Conservation (phyloP, 2,797 vertebrate genomes). For the Sebastes goodei region DNA sequence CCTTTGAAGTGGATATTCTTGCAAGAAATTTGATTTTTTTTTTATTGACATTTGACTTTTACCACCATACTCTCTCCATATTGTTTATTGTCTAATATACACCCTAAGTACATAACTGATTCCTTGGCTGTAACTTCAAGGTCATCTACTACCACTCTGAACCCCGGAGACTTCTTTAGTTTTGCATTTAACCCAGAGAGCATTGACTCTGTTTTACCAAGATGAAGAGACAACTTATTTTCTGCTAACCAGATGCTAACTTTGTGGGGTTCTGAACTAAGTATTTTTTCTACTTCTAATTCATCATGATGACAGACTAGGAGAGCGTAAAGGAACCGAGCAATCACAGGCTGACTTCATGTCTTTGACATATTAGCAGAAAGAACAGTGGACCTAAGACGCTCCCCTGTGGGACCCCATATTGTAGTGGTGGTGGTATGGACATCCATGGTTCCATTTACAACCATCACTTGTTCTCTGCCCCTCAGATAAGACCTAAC, state of each 20-base stretch:
- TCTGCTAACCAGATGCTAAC: background rate
- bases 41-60: background rate
- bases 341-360: too few relatives aligned
- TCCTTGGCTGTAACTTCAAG: background rate
- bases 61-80: background rate
- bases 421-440: background rate
- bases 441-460: background rate
- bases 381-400: background rate
- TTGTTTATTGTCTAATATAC: background rate
- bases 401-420: background rate
- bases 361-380: background rate
- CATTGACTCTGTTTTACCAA: background rate
- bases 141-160: background rate
- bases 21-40: background rate
- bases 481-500: background rate
- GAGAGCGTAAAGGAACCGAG: too few relatives aligned
- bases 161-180: background rate
- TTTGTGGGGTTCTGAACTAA: background rate
- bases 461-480: background rate
- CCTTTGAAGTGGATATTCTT: background rate
- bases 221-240: background rate
- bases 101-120: background rate
- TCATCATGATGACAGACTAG: too few relatives aligned
- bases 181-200: background rate
- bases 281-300: too few relatives aligned